These are phyloP conservation scores for Chelon auratus DNA, from an alignment of 2,797 vertebrate genomes.

Conservation along the genomic window DNA sequence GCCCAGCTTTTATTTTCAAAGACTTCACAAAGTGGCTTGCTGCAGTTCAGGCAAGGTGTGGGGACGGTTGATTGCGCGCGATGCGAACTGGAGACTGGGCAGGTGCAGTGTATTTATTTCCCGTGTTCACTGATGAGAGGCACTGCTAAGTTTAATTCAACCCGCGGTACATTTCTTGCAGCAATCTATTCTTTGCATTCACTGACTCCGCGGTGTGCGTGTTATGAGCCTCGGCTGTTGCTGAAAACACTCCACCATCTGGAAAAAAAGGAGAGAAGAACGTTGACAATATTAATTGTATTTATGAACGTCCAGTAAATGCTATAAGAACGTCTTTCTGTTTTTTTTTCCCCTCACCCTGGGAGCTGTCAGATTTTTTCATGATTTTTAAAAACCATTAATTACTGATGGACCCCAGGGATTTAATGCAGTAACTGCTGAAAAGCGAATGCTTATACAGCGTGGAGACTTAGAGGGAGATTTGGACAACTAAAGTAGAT, in stretches of 20 bases:
- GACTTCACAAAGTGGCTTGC: slow-evolving; percentile 47
- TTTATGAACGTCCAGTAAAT: slow-evolving; percentile 32
- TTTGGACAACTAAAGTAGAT: slow-evolving; percentile 31
- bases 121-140: slow-evolving; percentile 24
- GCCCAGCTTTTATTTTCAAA: slow-evolving; percentile 29
- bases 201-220: background rate
- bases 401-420: slow-evolving; percentile 47
- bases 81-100: slow-evolving; percentile 37
- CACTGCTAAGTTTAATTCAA: slow-evolving; percentile 29
- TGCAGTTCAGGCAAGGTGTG: slow-evolving; percentile 32
- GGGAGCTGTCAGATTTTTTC: slow-evolving; percentile 47
- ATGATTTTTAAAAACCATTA: slow-evolving; percentile 58
- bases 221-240: slow-evolving; percentile 2
- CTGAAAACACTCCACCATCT: slow-evolving; percentile 11
- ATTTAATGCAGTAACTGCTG: slow-evolving; percentile 42
- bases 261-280: background rate
- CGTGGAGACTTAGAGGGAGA: slow-evolving; percentile 20
- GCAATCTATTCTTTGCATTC: slow-evolving; percentile 30
- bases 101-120: slow-evolving; percentile 25
- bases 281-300: slow-evolving; percentile 41
- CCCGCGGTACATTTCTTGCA: slow-evolving; percentile 3
- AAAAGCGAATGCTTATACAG: slow-evolving; percentile 37
- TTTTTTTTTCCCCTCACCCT: slow-evolving; percentile 11
- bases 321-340: background rate
- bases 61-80: slow-evolving; percentile 50